Evolutionary conservation across 1,140 invertebrate species (phyloP).

Genomic region (Drosophila nebulosa): DNA sequence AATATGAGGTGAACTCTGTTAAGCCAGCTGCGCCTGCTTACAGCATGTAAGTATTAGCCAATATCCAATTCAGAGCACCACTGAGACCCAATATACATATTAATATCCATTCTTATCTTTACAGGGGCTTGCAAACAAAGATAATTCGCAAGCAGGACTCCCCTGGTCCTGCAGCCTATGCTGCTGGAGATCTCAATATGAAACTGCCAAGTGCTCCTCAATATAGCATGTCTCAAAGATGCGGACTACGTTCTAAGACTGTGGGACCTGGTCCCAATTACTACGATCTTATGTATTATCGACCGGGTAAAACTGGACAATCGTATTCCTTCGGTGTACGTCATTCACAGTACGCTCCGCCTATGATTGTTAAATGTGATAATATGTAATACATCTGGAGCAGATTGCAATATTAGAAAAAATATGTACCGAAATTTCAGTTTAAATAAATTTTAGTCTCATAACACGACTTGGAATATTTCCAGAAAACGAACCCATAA

Average conservation of each 20-base stretch:
- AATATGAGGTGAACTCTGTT: constrained; percentile 80
- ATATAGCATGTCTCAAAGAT: constrained; percentile 77
- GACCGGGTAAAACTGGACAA: constrained; percentile 56
- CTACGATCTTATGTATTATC: constrained; percentile 74
- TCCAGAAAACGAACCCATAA: no score
- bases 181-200: constrained; percentile 62
- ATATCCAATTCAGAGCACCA: no score
- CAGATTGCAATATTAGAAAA: constrained; percentile 58
- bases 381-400: constrained; percentile 52
- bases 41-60: constrained; percentile 80
- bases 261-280: constrained; percentile 81
- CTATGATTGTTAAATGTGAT: constrained; percentile 78
- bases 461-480: no score
- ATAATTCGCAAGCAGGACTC: constrained; percentile 66
- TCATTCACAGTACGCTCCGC: constrained; percentile 66
- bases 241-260: constrained; percentile 9
- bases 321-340: constrained; percentile 68
- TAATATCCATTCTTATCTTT: constrained; percentile 6
- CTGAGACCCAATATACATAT: no score
- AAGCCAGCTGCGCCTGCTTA: constrained; percentile 80
- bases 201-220: constrained; percentile 68
- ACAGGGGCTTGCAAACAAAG: constrained; percentile 80
- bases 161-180: constrained; percentile 84
- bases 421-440: constrained; percentile 36
- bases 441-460: neutral